Evolutionary conservation across 2,113 vertebrate species (phyloP).

Genomic region (Saimiri boliviensis): DNA sequence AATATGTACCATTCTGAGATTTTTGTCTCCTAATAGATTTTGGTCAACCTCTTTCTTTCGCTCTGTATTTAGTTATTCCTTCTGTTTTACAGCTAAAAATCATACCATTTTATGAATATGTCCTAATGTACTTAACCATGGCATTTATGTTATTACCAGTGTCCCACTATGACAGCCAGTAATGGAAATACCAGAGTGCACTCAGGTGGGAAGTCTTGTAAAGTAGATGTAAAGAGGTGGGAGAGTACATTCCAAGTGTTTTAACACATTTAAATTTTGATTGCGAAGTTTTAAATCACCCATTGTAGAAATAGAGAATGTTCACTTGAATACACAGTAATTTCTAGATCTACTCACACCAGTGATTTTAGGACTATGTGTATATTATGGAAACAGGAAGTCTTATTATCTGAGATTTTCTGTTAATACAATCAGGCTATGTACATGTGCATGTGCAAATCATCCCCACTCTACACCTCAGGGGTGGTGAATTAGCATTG

Average conservation of each 20-base stretch:
- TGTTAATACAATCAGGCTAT: neutral
- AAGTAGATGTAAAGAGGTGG: neutral
- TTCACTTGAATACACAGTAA: rapidly evolving
- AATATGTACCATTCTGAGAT: neutral
- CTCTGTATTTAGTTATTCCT: neutral
- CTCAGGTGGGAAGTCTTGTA: neutral
- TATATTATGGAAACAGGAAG: neutral
- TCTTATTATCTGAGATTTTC: neutral
- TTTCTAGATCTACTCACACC: neutral
- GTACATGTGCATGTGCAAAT: neutral
- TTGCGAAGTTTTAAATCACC: neutral
- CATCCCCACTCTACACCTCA: no score
- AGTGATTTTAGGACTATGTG: neutral
- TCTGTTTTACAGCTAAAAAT: neutral
- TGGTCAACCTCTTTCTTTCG: neutral
- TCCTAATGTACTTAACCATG: neutral
- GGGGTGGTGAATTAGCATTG: neutral
- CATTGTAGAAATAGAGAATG: neutral
- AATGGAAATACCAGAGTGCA: neutral
- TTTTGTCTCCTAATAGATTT: neutral
- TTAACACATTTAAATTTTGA: neutral
- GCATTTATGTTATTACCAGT: neutral
- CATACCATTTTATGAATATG: rapidly evolving
- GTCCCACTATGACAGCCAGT: rapidly evolving
- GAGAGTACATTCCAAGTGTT: no score